Evolutionary conservation across 1,140 invertebrate species (phyloP).

Genomic region (Hermetia illucens): DNA sequence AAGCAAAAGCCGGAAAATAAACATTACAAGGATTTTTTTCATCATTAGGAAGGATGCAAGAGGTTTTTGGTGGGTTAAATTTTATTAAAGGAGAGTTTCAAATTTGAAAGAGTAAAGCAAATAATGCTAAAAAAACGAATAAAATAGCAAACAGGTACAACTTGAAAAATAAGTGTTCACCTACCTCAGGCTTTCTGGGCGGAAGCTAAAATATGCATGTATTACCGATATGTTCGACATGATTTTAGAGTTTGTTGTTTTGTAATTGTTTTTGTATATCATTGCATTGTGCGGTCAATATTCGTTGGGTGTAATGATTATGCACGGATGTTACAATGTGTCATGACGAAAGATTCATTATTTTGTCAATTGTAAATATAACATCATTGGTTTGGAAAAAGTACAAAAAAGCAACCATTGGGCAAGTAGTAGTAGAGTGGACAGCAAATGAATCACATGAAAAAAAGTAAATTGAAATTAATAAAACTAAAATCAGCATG

Average conservation of each 20-base stretch:
- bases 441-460: too few species aligned
- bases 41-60: too few species aligned
- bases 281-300: slow-evolving; percentile 8
- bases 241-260: slow-evolving; percentile 7
- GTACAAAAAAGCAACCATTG: too few species aligned
- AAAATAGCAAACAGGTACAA: too few species aligned
- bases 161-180: too few species aligned
- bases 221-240: slow-evolving; percentile 9
- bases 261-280: slow-evolving; percentile 1
- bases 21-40: too few species aligned
- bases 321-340: slow-evolving; percentile 2
- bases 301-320: slow-evolving; percentile 16
- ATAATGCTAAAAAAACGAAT: slow-evolving; percentile 7
- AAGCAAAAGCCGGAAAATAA: not conserved
- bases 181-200: slow-evolving; percentile 72
- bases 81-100: slow-evolving; percentile 1
- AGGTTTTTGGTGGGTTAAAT: slow-evolving; percentile 2
- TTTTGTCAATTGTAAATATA: too few species aligned
- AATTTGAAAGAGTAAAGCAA: slow-evolving; percentile 3
- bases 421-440: too few species aligned
- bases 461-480: too few species aligned
- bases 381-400: too few species aligned
- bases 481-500: too few species aligned
- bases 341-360: too few species aligned
- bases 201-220: slow-evolving; percentile 41